These are phyloP conservation scores for Papilio machaon DNA, from an alignment of 1,140 invertebrate species.

Conservation along the genomic window DNA sequence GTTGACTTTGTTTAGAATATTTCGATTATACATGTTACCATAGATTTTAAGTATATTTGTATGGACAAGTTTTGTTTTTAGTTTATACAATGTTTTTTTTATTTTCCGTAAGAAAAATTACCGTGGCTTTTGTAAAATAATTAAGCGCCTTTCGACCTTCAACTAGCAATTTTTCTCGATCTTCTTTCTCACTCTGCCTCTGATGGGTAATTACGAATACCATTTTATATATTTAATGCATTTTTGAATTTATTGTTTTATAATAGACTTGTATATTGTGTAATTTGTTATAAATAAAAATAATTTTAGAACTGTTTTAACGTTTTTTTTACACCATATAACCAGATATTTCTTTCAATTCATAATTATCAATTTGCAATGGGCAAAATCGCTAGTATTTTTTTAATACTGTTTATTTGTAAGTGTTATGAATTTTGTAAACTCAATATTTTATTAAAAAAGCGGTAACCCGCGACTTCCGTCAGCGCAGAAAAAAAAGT, in stretches of 20 bases:
- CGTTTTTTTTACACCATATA: background rate
- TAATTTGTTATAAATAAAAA: conserved; percentile 34
- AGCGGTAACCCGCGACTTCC: no score
- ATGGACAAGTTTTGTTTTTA: conserved; percentile 28
- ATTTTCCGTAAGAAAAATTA: conserved; percentile 4
- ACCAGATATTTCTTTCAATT: background rate
- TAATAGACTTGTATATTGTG: conserved; percentile 19
- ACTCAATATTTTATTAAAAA: background rate
- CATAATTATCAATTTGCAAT: background rate
- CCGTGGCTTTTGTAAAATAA: background rate
- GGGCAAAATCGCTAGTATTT: no score
- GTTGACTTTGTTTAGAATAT: conserved; percentile 50
- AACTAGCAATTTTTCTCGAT: background rate
- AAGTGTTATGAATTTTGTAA: background rate
- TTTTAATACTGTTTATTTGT: background rate
- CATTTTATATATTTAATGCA: background rate
- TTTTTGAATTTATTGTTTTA: conserved; percentile 19
- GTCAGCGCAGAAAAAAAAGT: no score
- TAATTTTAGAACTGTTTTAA: conserved; percentile 14
- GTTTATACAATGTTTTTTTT: conserved; percentile 15
- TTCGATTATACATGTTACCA: conserved; percentile 17
- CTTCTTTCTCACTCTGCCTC: background rate
- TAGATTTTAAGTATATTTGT: conserved; percentile 32
- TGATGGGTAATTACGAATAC: background rate
- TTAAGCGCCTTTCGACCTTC: background rate